phyloP scores from a whole-genome alignment of 2,113 vertebrate genomes.

The Lophochroa leadbeateri region DNA sequence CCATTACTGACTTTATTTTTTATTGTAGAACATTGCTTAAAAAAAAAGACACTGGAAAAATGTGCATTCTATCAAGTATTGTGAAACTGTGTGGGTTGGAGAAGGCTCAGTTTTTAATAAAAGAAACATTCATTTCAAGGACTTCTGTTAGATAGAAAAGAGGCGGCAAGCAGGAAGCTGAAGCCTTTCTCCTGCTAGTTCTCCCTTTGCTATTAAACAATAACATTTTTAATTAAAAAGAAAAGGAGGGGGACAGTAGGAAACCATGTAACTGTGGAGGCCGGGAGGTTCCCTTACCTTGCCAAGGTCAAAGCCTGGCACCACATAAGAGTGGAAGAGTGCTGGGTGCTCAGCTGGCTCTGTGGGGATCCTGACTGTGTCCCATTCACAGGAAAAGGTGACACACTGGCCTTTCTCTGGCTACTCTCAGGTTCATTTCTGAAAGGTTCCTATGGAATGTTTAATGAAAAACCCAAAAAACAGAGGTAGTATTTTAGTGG shows the following conservation, averaged over 20 bases:
- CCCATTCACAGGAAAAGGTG: background rate
- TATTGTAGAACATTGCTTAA: background rate
- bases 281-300: background rate
- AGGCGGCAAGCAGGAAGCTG: background rate
- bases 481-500: background rate
- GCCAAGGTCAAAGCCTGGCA: background rate
- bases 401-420: slow-evolving; percentile 15
- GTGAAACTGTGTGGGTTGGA: slow-evolving; percentile 56
- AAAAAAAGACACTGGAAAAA: slow-evolving; percentile 19
- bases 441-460: background rate
- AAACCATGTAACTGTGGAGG: background rate
- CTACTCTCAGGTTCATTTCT: slow-evolving; percentile 40
- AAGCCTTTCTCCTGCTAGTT: background rate
- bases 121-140: slow-evolving; percentile 55
- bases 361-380: background rate
- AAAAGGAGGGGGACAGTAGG: background rate
- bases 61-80: slow-evolving; percentile 59
- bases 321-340: background rate
- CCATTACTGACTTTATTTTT: background rate
- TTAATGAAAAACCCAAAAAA: background rate
- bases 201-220: background rate
- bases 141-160: slow-evolving; percentile 35
- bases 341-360: background rate
- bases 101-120: slow-evolving; percentile 55
- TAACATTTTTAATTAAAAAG: background rate